Evolutionary conservation across 92 coral and sea anemone species (phyloP).

Genomic region (Porites cylindrica): DNA sequence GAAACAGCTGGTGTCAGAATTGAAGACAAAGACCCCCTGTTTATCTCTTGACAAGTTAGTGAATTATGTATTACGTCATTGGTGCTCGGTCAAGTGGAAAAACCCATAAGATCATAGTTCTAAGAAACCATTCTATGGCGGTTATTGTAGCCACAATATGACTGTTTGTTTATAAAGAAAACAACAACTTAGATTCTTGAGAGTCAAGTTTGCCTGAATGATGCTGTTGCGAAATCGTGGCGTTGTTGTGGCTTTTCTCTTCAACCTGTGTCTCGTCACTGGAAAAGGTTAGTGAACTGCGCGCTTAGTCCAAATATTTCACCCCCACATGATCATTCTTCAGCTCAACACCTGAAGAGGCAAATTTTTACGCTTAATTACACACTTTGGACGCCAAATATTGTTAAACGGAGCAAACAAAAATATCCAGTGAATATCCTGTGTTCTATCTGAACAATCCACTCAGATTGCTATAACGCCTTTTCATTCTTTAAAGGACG

Average conservation of each 20-base stretch:
- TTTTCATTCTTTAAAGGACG: not conserved
- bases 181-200: not conserved
- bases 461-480: not conserved
- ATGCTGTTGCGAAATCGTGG: not conserved
- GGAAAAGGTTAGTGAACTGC: constrained; percentile 43
- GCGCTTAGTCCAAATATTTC: constrained; percentile 5
- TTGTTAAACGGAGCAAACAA: not conserved
- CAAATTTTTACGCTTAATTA: constrained; percentile 14
- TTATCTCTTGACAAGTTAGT: constrained; percentile 1
- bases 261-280: not conserved
- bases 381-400: not conserved
- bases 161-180: constrained; percentile 23
- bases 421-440: no score
- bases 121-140: constrained; percentile 6
- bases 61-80: constrained; percentile 58
- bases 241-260: not conserved
- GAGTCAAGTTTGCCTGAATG: constrained; percentile 11
- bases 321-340: not conserved
- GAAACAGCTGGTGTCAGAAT: constrained; percentile 27
- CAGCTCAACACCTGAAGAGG: not conserved
- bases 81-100: constrained; percentile 29
- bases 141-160: constrained; percentile 33
- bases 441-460: not conserved
- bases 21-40: constrained; percentile 24
- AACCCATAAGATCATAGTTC: constrained; percentile 29